Percentiles rank a stretch among this genome's conserved stretches.
Evolutionary conservation across 2,113 vertebrate species (phyloP).

Genomic region (Steatornis caripensis): DNA sequence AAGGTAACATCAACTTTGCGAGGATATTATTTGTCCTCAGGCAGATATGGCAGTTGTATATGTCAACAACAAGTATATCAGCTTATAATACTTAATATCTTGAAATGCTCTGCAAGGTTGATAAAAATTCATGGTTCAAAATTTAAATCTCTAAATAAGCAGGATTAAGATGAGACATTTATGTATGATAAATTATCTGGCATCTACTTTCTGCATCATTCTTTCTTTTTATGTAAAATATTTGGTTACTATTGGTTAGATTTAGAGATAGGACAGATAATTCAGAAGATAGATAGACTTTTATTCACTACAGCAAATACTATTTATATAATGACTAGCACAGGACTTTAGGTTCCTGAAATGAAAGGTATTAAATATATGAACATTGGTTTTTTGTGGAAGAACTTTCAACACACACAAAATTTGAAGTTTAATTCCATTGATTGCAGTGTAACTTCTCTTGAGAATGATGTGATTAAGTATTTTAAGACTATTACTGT

Average conservation of each 20-base stretch:
- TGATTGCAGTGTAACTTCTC: background rate
- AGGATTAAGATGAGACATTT: background rate
- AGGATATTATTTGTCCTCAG: background rate
- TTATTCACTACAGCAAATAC: background rate
- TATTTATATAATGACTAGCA: background rate
- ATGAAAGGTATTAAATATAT: background rate
- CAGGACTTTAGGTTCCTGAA: background rate
- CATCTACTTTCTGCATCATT: background rate
- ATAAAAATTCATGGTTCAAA: background rate
- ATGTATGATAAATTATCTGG: background rate
- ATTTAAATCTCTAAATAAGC: background rate
- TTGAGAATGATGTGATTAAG: background rate
- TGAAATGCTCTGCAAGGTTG: background rate
- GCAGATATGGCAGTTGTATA: background rate
- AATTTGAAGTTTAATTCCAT: background rate
- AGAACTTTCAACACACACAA: background rate
- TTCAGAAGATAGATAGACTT: background rate
- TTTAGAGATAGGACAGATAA: background rate
- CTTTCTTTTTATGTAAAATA: background rate
- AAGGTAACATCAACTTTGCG: background rate
- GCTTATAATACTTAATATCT: background rate
- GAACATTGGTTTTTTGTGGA: background rate
- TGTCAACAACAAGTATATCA: background rate
- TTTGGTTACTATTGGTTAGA: background rate
- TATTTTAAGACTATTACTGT: background rate